Conservation (phyloP, 2,797 vertebrate species). For the Mormyrops attenuatus region DNA sequence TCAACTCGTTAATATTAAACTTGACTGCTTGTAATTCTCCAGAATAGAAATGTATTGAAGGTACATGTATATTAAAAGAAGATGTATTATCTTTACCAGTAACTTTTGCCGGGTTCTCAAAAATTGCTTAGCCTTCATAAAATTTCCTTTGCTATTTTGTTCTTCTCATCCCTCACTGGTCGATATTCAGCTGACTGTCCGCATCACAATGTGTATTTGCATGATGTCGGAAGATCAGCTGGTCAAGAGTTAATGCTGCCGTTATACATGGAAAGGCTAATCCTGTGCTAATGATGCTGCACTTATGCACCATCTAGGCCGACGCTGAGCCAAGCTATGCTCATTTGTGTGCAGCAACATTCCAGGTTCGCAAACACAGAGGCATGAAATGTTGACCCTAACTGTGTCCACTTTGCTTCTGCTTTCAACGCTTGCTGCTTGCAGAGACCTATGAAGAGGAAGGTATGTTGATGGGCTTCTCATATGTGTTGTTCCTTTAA, state of each 20-base stretch:
- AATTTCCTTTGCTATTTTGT: neutral
- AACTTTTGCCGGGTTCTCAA: neutral
- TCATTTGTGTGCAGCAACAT: neutral
- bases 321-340: neutral
- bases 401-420: slow-evolving; percentile 49
- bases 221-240: neutral
- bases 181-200: neutral
- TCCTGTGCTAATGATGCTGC: neutral
- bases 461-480: slow-evolving; percentile 63
- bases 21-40: neutral
- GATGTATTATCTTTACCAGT: neutral
- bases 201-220: neutral
- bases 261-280: neutral
- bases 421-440: slow-evolving; percentile 72
- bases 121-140: neutral
- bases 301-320: neutral
- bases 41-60: neutral
- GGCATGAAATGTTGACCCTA: neutral
- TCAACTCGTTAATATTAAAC: neutral
- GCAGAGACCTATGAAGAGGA: slow-evolving; percentile 76
- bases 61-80: neutral
- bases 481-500: slow-evolving; percentile 36
- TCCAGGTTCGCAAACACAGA: neutral
- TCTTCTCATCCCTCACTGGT: neutral
- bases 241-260: neutral